Evolutionary conservation across 2,888 invertebrate species (phyloP), one percentile per base, ranked within the genome.

Genomic region (Incurvaria masculella): DNA sequence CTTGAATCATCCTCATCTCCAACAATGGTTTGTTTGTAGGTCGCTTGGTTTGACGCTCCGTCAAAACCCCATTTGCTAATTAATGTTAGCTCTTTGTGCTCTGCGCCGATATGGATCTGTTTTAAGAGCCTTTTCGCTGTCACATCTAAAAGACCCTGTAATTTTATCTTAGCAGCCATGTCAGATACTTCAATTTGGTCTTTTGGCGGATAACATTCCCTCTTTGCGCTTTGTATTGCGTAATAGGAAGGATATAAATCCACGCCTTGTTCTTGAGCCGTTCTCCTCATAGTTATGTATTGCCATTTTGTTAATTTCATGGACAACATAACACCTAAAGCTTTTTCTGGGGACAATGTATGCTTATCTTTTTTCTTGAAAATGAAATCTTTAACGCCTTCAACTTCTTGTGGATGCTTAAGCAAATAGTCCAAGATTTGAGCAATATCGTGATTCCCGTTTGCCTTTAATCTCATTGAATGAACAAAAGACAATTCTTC

Each of bases 21-120:
- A n/a, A 3, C 14, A 33, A 33, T 33, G 3, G 4, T 33, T 33
- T 33, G 33, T 33, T 33, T 33, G 14, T 33, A 33, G 3, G 8
- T 33, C 8, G 11, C 3, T 11, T 33, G 33, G 3, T 33, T 33
- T 3, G 48, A 48, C 17, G 44, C 48, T 44, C 44, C 33, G 44
- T 48, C 44, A 23, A 48, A 41, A 26, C 48, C 41, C 27, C 41
- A 48, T 39, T 48, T 48, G n/a, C n/a, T 44, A 17, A 44, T 48
- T 41, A 44, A 44, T 14, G 44, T 38, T 19, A 44, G 21, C 27
- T 20, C 39, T 39, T 45, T 21, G 20, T 19, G 8, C 38, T 39
- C 45, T 17, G 19, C 33, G 21, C 20, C 20, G 20, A 20, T 18
- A 2, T 38, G 6, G 21, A 14, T 14, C 18, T 21, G n/a, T 39